A percentile compares a stretch with the other conserved stretches of the same genome.
These are phyloP conservation scores for Ochropleura leucogaster DNA, from an alignment of 2,888 invertebrate genomes.

Conservation along the genomic window DNA sequence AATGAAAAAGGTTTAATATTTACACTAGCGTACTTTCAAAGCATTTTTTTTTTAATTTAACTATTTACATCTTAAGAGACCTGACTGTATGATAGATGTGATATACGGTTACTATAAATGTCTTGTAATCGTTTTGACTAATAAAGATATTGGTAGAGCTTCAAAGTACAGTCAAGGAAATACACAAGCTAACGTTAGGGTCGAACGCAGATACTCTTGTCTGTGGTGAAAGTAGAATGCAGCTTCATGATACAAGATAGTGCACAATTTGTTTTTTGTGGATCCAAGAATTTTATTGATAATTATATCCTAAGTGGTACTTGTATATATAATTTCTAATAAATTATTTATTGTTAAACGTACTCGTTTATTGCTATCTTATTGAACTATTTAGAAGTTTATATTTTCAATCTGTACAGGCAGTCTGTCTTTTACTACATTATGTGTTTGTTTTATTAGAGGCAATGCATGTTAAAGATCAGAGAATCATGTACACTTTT, in stretches of 20 bases:
- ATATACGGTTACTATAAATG: not conserved
- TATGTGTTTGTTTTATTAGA: not conserved
- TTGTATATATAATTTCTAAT: slow-evolving; percentile 21
- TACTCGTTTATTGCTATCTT: slow-evolving; percentile 17
- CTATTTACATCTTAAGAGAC: not conserved
- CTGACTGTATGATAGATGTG: not conserved
- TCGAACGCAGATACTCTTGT: not conserved
- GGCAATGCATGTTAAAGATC: not conserved
- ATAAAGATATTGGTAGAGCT: not conserved
- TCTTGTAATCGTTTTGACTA: not conserved
- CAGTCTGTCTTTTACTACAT: slow-evolving; percentile 14
- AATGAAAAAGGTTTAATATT: slow-evolving; percentile 8
- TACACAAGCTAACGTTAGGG: no score
- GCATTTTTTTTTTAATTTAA: slow-evolving; percentile 4
- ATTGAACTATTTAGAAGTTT: slow-evolving; percentile 18
- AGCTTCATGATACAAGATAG: not conserved
- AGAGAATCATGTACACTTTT: not conserved
- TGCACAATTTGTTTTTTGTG: not conserved
- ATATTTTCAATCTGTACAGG: slow-evolving; percentile 36
- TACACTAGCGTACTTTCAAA: slow-evolving; percentile 16
- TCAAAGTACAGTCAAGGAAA: not conserved
- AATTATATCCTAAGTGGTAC: slow-evolving; percentile 6
- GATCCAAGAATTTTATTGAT: not conserved
- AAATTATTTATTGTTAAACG: slow-evolving; percentile 1
- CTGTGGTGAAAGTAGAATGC: not conserved